phyloP scores from a whole-genome alignment of 35 echinoderm and acorn worm species.

The Strongylocentrotus purpuratus region DNA sequence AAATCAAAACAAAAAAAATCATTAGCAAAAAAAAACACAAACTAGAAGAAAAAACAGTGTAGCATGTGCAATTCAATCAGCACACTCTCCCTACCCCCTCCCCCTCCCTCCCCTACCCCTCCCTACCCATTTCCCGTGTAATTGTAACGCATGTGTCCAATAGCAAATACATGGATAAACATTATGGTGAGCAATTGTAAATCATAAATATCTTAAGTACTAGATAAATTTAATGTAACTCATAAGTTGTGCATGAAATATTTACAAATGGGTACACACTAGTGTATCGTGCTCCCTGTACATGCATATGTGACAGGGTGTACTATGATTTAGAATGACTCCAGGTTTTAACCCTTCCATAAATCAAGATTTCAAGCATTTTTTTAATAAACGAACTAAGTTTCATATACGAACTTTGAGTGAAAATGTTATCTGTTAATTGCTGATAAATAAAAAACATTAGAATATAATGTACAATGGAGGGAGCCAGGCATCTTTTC shows the following conservation, averaged over 20 bases:
- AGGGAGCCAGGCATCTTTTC: no score
- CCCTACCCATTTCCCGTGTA: neutral
- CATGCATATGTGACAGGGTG: no score
- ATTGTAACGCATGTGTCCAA: neutral
- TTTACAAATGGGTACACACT: neutral
- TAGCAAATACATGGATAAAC: neutral
- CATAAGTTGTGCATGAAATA: neutral
- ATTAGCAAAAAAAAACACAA: neutral
- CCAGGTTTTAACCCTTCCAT: no score
- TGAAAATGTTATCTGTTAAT: no score
- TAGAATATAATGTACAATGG: no score
- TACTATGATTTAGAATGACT: no score
- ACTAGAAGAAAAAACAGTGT: neutral
- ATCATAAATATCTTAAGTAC: neutral
- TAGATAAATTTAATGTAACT: neutral
- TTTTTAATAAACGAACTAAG: no score
- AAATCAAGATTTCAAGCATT: no score
- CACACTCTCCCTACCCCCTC: neutral
- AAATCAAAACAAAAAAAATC: neutral
- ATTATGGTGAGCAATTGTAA: neutral
- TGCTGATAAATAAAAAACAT: no score
- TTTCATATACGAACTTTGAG: no score
- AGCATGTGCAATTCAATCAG: neutral
- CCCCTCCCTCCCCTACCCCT: no score
- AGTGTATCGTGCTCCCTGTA: no score